These are phyloP conservation scores for Halichondria panicea DNA, from an alignment of 37 sponge, comb jelly and placozoan species.

Conservation along the genomic window DNA sequence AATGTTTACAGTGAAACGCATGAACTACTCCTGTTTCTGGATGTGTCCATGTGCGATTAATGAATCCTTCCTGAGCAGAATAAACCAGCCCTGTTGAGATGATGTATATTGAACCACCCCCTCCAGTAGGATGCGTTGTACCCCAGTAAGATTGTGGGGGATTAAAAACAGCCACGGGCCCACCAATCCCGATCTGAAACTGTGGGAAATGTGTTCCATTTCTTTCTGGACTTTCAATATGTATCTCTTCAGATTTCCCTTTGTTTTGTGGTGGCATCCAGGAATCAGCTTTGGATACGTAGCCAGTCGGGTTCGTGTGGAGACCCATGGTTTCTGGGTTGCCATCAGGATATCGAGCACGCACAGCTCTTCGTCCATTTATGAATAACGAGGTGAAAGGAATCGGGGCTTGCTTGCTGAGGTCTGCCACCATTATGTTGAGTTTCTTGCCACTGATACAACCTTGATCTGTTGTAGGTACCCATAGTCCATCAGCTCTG, in stretches of 20 bases:
- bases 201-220: conserved; percentile 41
- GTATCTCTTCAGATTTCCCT: background rate
- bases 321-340: conserved; percentile 66
- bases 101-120: conserved; percentile 37
- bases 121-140: conserved; percentile 21
- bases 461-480: conserved; percentile 6
- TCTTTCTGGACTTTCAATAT: conserved; percentile 9
- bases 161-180: conserved; percentile 39
- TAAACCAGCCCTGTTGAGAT: conserved; percentile 38
- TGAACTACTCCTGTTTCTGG: conserved; percentile 64
- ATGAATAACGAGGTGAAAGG: conserved; percentile 46
- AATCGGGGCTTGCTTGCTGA: conserved; percentile 32
- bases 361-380: conserved; percentile 44
- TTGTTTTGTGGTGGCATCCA: background rate
- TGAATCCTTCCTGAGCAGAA: conserved; percentile 23
- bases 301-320: conserved; percentile 60
- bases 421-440: conserved; percentile 23
- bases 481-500: conserved; percentile 35
- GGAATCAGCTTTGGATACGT: conserved; percentile 18
- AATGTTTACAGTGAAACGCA: conserved; percentile 51
- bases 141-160: conserved; percentile 77
- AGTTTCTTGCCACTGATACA: conserved; percentile 45
- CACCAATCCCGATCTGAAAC: conserved; percentile 58
- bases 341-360: conserved; percentile 68
- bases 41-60: conserved; percentile 43